phyloP scores from a whole-genome alignment of 2,888 invertebrate genomes.

The Eristalis tenax region DNA sequence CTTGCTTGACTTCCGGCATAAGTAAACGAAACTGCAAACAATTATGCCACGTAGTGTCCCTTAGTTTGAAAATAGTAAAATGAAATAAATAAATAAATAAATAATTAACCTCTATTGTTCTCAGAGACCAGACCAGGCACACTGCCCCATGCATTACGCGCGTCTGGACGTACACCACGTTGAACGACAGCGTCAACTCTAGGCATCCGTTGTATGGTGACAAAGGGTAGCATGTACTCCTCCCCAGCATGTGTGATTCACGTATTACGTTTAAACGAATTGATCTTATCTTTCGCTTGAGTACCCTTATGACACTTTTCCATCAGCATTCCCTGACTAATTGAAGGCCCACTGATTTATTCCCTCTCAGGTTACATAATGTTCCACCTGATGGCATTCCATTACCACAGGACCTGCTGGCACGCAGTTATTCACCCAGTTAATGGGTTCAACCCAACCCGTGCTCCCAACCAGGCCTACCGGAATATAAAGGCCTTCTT shows the following conservation, averaged over 20 bases:
- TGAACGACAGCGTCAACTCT: neutral
- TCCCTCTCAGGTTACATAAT: neutral
- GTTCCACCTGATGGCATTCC: constrained; percentile 18
- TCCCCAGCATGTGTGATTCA: neutral
- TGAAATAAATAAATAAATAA: too few species aligned
- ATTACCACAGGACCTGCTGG: constrained; percentile 7
- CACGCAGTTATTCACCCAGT: neutral
- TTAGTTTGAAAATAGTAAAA: too few species aligned
- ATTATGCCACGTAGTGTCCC: too few species aligned
- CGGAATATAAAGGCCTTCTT: neutral
- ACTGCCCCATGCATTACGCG: neutral
- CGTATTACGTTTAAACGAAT: neutral
- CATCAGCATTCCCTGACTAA: neutral
- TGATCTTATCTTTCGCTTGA: neutral
- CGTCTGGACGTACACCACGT: neutral
- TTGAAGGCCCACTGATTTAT: neutral
- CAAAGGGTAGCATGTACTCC: too few species aligned
- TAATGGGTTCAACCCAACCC: neutral
- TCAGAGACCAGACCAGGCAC: neutral
- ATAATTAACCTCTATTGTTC: too few species aligned
- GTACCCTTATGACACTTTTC: neutral
- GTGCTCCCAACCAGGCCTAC: neutral
- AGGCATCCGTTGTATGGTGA: neutral
- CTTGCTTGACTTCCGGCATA: too few species aligned
- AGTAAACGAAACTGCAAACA: neutral